Evolutionary conservation across 2,113 vertebrate species (phyloP).

Genomic region (Microtus ochrogaster): DNA sequence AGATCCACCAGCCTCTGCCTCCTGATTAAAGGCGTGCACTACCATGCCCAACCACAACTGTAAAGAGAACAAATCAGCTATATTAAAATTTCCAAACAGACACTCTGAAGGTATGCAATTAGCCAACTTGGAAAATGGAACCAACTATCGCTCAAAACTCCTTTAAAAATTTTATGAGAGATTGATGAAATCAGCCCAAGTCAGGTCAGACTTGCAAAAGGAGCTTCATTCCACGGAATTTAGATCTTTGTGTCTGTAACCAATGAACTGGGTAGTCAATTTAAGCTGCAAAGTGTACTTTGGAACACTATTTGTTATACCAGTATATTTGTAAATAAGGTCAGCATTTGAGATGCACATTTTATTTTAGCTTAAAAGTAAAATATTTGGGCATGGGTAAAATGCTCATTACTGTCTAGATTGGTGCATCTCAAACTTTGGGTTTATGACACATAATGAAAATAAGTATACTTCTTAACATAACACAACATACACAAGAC

Average conservation of each 20-base stretch:
- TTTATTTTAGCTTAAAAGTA: constrained; percentile 29
- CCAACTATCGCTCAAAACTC: background rate
- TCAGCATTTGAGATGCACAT: background rate
- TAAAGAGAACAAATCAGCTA: background rate
- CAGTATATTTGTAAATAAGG: background rate
- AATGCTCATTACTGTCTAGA: background rate
- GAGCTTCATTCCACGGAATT: background rate
- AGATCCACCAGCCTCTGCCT: background rate
- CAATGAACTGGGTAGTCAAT: constrained; percentile 17
- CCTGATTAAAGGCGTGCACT: background rate
- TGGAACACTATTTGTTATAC: background rate
- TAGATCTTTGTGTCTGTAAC: background rate
- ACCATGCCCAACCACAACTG: background rate
- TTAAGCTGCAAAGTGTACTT: constrained; percentile 28
- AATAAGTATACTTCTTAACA: constrained; percentile 23
- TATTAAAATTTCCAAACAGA: constrained; percentile 51
- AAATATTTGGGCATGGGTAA: constrained; percentile 16
- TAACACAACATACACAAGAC: background rate
- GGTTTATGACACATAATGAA: background rate
- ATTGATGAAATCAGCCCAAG: constrained; percentile 28
- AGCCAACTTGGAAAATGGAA: background rate
- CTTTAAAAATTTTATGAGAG: background rate
- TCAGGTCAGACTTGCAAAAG: background rate
- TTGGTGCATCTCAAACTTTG: background rate
- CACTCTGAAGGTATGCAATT: background rate